Conservation (phyloP, 2,113 vertebrate species). For the Equus quagga region DNA sequence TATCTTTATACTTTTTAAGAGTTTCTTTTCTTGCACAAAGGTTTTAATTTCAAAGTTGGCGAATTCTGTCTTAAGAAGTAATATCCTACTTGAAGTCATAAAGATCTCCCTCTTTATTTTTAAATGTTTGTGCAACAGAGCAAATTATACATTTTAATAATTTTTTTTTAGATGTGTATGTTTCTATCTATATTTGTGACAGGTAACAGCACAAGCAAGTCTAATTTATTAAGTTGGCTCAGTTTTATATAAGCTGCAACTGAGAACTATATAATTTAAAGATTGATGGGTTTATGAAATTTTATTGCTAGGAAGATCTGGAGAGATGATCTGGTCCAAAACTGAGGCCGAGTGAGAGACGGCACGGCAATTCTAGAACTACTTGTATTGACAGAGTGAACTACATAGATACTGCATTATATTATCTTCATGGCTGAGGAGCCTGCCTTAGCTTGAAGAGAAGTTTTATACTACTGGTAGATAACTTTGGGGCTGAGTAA, state of each 20-base stretch:
- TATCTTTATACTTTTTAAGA: slow-evolving; percentile 21
- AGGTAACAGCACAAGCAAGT: neutral
- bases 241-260: neutral
- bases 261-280: slow-evolving; percentile 36
- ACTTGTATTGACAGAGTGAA: neutral
- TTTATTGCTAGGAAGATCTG: neutral
- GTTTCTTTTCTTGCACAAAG: neutral
- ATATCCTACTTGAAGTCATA: slow-evolving; percentile 37
- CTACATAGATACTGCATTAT: neutral
- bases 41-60: slow-evolving; percentile 58
- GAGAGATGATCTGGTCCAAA: slow-evolving; percentile 16
- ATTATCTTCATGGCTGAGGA: neutral
- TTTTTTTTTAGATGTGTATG: neutral
- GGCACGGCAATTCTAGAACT: neutral
- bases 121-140: slow-evolving; percentile 4
- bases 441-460: neutral
- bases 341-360: neutral
- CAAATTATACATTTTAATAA: neutral
- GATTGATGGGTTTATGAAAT: slow-evolving; percentile 39
- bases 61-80: slow-evolving; percentile 22
- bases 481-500: neutral
- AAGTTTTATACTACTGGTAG: neutral
- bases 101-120: slow-evolving; percentile 36
- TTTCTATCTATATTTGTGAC: neutral
- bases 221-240: neutral